Evolutionary conservation across 2,888 invertebrate genomes (phyloP).

Genomic region (Brachylomia viminalis): DNA sequence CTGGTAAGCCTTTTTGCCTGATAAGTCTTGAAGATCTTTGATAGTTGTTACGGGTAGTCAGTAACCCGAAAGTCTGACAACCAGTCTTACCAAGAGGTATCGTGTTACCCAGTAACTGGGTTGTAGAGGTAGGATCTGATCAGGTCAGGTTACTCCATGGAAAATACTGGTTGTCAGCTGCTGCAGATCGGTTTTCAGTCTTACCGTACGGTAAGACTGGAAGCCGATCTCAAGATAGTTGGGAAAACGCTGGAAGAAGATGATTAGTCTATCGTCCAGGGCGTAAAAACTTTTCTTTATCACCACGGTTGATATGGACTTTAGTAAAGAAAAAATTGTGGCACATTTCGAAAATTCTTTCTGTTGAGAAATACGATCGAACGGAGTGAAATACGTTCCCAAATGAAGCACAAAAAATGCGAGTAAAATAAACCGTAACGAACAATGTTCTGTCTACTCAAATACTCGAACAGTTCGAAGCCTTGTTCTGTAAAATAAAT

Average conservation of each 20-base stretch:
- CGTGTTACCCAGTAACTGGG: neutral
- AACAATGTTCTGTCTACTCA: slow-evolving; percentile 8
- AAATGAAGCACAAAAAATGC: slow-evolving; percentile 3
- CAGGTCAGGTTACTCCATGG: neutral
- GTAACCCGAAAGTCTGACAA: neutral
- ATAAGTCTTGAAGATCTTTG: neutral
- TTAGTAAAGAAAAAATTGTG: neutral
- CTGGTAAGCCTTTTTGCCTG: slow-evolving; percentile 82
- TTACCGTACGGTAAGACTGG: neutral
- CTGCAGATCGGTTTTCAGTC: no score
- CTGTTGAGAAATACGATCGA: neutral
- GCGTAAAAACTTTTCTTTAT: neutral
- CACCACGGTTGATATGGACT: neutral
- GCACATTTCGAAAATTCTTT: neutral
- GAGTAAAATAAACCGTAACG: slow-evolving; percentile 8
- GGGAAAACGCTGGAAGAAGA: neutral
- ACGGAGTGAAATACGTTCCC: neutral
- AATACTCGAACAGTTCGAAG: slow-evolving; percentile 20
- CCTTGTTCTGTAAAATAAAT: slow-evolving; percentile 26
- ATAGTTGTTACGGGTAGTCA: neutral
- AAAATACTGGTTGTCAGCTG: neutral
- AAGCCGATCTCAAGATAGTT: neutral
- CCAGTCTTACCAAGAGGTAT: neutral
- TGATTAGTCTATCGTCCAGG: neutral
- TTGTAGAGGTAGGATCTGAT: neutral